These are phyloP conservation scores for Drosophila arawakana DNA, from an alignment of 1,140 invertebrate genomes.

Conservation along the genomic window DNA sequence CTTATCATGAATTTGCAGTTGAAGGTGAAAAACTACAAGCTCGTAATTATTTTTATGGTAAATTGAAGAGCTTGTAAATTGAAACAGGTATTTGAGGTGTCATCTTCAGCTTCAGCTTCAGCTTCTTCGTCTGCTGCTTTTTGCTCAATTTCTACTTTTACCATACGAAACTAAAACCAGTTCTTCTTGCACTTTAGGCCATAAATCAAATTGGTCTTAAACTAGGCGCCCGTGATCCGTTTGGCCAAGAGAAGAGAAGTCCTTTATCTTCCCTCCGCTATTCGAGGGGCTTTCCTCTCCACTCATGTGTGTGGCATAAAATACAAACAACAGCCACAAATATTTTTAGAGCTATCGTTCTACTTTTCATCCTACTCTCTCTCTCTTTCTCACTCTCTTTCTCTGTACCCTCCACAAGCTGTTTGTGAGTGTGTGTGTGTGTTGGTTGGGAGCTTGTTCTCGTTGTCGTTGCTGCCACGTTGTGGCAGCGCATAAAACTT, in stretches of 20 bases:
- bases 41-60: constrained; percentile 36
- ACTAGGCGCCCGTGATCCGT: constrained; percentile 32
- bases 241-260: constrained; percentile 9
- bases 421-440: neutral
- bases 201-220: constrained; percentile 73
- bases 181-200: constrained; percentile 27
- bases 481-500: constrained; percentile 73
- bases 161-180: constrained; percentile 3
- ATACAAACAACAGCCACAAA: constrained; percentile 64
- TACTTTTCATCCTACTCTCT: constrained; percentile 1
- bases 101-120: neutral
- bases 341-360: constrained; percentile 43
- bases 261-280: neutral
- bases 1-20: constrained; percentile 57
- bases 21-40: constrained; percentile 3
- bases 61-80: constrained; percentile 55
- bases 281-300: neutral
- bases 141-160: neutral
- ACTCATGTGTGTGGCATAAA: constrained; percentile 50
- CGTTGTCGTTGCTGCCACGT: constrained; percentile 18
- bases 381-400: neutral
- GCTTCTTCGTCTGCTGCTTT: neutral
- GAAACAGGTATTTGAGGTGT: constrained; percentile 54
- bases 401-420: neutral
- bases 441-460: neutral